Conservation (phyloP, 2,797 vertebrate species). For the Sebastes minor region DNA sequence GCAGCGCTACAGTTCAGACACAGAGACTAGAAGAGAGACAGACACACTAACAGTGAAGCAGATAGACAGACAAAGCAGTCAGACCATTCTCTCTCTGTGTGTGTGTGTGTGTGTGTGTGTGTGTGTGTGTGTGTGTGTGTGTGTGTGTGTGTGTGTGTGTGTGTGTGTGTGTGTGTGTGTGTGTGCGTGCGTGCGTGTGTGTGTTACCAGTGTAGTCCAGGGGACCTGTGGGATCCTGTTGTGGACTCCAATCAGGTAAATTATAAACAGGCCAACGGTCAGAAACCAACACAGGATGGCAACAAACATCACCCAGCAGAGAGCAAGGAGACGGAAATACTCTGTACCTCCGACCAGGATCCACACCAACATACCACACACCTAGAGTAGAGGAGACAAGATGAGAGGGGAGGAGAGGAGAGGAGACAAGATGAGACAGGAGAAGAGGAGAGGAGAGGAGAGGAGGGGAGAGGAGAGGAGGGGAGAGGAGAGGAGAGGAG, state of each 20-base stretch:
- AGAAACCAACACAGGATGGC: constrained; percentile 90
- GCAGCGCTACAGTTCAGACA: constrained; percentile 88
- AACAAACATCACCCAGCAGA: constrained; percentile 94
- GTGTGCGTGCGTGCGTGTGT: too few relatives aligned
- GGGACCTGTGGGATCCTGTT: constrained; percentile 87
- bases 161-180: neutral
- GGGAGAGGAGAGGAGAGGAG: neutral
- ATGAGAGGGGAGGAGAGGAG: neutral
- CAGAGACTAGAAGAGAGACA: constrained; percentile 78
- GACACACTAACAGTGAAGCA: neutral
- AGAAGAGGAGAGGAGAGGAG: too few relatives aligned
- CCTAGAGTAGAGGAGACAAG: constrained; percentile 68
- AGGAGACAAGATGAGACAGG: too few relatives aligned
- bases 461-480: too few relatives aligned
- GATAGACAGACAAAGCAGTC: neutral
- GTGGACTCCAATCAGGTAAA: constrained; percentile 89
- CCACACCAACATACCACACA: constrained; percentile 92
- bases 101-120: neutral
- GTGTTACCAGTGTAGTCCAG: constrained; percentile 87
- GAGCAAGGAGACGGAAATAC: constrained; percentile 85
- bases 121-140: too few relatives aligned
- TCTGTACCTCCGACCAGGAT: constrained; percentile 91
- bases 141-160: too few relatives aligned
- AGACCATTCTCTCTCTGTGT: neutral
- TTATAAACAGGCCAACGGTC: constrained; percentile 87